phyloP scores from a whole-genome alignment of 64 coral and sea anemone genomes.

The Exaiptasia diaphana region DNA sequence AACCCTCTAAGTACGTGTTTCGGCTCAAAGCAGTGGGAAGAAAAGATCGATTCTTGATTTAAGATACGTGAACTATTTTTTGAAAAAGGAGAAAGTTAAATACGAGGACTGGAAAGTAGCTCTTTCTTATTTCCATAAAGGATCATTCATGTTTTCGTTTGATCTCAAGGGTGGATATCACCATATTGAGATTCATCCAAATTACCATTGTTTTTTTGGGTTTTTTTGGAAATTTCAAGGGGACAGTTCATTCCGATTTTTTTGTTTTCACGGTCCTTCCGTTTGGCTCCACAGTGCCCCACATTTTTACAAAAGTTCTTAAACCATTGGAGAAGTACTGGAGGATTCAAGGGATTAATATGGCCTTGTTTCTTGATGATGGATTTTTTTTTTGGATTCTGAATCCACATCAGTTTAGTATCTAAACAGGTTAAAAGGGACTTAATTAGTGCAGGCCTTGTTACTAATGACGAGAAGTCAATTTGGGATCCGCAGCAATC shows the following conservation, averaged over 20 bases:
- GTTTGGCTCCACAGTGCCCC: background rate
- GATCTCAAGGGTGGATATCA: slow-evolving; percentile 49
- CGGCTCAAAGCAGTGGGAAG: no score
- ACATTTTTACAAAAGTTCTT: slow-evolving; percentile 52
- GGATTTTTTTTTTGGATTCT: background rate
- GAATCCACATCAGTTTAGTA: background rate
- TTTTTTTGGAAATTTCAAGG: slow-evolving; percentile 26
- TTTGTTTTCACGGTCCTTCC: slow-evolving; percentile 45
- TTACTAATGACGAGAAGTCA: background rate
- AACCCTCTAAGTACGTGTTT: no score
- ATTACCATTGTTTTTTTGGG: slow-evolving; percentile 38
- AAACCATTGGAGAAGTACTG: slow-evolving; percentile 58
- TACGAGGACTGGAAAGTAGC: slow-evolving; percentile 32
- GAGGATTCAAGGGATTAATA: slow-evolving; percentile 46
- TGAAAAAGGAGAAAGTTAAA: slow-evolving; percentile 5
- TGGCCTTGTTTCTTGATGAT: slow-evolving; percentile 31
- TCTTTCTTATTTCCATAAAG: background rate
- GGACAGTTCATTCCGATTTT: background rate
- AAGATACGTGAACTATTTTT: no score
- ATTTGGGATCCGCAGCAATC: background rate
- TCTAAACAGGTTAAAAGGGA: background rate
- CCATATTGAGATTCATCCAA: slow-evolving; percentile 33
- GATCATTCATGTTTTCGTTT: slow-evolving; percentile 4
- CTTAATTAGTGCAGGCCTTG: background rate
- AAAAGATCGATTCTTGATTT: no score